phyloP scores from a whole-genome alignment of 2,113 vertebrate genomes.

The Aphelocoma coerulescens region DNA sequence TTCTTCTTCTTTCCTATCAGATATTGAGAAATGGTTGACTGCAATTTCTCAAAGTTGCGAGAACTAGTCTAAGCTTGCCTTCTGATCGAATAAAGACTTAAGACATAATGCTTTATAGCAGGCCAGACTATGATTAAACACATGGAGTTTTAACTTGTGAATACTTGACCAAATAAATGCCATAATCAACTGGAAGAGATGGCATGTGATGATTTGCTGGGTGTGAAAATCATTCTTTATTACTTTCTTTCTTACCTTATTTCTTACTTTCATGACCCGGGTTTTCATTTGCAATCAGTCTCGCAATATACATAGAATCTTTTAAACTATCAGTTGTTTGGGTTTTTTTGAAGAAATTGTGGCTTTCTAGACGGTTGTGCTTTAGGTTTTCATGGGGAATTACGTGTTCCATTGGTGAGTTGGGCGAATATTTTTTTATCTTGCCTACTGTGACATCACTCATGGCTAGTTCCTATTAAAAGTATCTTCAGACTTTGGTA shows the following conservation, averaged over 20 bases:
- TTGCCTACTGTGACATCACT: neutral
- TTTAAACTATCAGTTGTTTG: neutral
- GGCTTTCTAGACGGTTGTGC: neutral
- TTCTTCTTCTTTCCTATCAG: slow-evolving; percentile 23
- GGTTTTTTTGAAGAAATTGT: neutral
- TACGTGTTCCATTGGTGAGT: neutral
- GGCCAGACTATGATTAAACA: slow-evolving; percentile 19
- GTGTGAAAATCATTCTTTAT: neutral
- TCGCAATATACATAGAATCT: neutral
- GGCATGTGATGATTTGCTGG: slow-evolving; percentile 2
- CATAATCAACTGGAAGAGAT: slow-evolving; percentile 1
- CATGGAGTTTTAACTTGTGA: slow-evolving; percentile 28
- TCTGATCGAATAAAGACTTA: slow-evolving; percentile 21
- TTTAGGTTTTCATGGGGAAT: neutral
- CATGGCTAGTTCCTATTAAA: neutral
- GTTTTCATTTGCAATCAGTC: neutral
- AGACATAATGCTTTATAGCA: slow-evolving; percentile 29
- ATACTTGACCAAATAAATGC: slow-evolving; percentile 52
- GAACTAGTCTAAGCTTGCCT: slow-evolving; percentile 51
- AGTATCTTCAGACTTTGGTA: neutral
- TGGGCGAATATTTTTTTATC: neutral
- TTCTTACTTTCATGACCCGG: neutral
- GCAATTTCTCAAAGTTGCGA: slow-evolving; percentile 17
- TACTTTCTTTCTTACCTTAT: neutral
- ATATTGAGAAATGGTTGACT: slow-evolving; percentile 48